These are phyloP conservation scores for Diachasmimorpha longicaudata DNA, from an alignment of 1,140 invertebrate species.

Conservation along the genomic window DNA sequence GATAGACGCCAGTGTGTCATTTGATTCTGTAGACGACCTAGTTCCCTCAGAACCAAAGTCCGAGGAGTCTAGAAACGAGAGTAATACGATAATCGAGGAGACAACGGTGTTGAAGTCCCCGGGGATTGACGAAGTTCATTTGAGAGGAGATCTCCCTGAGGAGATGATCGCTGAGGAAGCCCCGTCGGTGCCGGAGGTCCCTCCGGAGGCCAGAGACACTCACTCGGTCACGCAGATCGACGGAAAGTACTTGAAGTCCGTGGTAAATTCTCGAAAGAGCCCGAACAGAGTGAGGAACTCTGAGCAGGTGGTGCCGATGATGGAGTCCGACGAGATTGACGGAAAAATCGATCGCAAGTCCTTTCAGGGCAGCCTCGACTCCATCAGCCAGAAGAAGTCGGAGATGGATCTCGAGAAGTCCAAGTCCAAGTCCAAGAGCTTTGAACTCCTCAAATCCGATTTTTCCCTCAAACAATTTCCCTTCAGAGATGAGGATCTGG, in stretches of 20 bases:
- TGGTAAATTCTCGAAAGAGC: constrained; percentile 17
- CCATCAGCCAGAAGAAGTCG: constrained; percentile 39
- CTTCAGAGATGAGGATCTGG: constrained; percentile 13
- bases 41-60: neutral
- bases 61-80: neutral
- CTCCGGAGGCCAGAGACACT: neutral
- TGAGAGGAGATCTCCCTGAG: neutral
- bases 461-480: constrained; percentile 11
- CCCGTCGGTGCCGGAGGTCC: neutral
- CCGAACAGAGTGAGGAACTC: constrained; percentile 5
- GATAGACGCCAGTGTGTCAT: neutral
- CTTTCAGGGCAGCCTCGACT: constrained; percentile 55
- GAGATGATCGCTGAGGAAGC: neutral
- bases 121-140: neutral
- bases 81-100: neutral
- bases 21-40: neutral
- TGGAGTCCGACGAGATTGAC: neutral
- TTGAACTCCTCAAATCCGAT: constrained; percentile 52
- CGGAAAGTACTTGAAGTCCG: constrained; percentile 20
- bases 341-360: constrained; percentile 14
- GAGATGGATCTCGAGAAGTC: constrained; percentile 36
- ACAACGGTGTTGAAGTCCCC: neutral
- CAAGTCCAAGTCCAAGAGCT: constrained; percentile 59
- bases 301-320: constrained; percentile 20
- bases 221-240: neutral